Evolutionary conservation across 2,797 vertebrate species (phyloP), one percentile per base, ranked within the genome.

Genomic region (Coregonus sp.): DNA sequence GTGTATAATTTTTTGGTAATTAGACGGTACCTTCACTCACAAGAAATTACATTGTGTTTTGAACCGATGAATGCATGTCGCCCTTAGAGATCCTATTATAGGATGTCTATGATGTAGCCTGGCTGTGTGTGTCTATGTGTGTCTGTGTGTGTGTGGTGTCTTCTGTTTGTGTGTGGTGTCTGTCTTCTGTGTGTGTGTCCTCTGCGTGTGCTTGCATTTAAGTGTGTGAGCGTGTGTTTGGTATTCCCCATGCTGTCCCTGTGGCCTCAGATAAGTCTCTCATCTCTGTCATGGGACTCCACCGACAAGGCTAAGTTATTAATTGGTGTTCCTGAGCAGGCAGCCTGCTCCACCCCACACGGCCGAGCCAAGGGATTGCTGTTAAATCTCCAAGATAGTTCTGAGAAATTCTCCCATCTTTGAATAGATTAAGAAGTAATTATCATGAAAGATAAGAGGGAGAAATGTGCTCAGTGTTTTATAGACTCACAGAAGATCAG

Each of bases 321-420:
- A 86, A 84, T 79, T 73, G 51, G 20, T 20, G 20, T 25, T 61
- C 11, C 33, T 56, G 80, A 77, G 81, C 40, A 47, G 40, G 40
- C 9, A 11, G 40, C 78, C 78, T 75, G 61, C 82, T 82, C 75
- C 73, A 69, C 78, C 72, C 65, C 25, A 14, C 78, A 72, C 81
- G 81, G 75, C 29, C 25, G 12, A 25, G 37, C 77, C 14, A 35
- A 76, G 77, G 66, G 81, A 85, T 81, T 76, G 25, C 61, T 74
- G 81, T 80, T 87, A 89, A 88, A 89, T 90, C 86, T 86, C 80
- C 70, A 66, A 33, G 81, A 80, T 81, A 82, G 81, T 67, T 72
- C 78, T 69, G 16, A 71, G 74, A 86, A 86, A 79, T 83, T 86
- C 89, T 84, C 86, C 87, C 12, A 80, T 82, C 86, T 88, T 85